Evolutionary conservation across 2,888 invertebrate genomes (phyloP).

Genomic region (Tachystola acroxantha): DNA sequence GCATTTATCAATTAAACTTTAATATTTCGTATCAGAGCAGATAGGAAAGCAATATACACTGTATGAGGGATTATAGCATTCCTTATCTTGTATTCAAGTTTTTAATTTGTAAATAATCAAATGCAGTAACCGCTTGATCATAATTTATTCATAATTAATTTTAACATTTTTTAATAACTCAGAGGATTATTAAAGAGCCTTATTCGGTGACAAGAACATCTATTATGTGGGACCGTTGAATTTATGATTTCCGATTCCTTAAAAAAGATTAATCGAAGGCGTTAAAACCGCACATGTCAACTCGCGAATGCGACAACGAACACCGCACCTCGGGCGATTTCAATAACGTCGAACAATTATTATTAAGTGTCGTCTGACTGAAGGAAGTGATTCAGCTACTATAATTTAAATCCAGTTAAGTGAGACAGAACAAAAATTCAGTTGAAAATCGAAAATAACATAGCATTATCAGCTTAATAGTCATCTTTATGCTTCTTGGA

Average conservation of each 20-base stretch:
- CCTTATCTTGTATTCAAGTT: conserved; percentile 31
- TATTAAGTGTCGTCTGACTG: conserved; percentile 20
- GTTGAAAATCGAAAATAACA: neutral
- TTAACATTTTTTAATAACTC: conserved; percentile 8
- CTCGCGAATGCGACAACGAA: conserved; percentile 23
- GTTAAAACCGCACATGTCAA: conserved; percentile 40
- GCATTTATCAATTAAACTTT: neutral
- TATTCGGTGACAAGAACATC: conserved; percentile 16
- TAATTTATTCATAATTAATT: neutral
- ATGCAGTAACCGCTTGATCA: neutral
- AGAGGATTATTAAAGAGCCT: conserved; percentile 3
- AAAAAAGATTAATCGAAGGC: conserved; percentile 32
- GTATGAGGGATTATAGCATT: conserved; percentile 39
- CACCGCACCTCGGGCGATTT: conserved; percentile 23
- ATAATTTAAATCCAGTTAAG: conserved; percentile 19
- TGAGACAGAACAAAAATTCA: conserved; percentile 1
- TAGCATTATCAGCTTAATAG: no score
- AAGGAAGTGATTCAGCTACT: conserved; percentile 20
- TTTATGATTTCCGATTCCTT: conserved; percentile 12
- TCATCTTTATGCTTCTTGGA: no score
- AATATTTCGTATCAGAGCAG: conserved; percentile 38
- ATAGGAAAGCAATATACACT: conserved; percentile 52
- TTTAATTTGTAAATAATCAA: conserved; percentile 8
- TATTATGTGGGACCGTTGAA: neutral
- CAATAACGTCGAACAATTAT: conserved; percentile 30